A percentile compares a stretch with the other conserved stretches of the same genome.
Conservation (phyloP, 2,797 vertebrate species). For the Euthynnus affinis region DNA sequence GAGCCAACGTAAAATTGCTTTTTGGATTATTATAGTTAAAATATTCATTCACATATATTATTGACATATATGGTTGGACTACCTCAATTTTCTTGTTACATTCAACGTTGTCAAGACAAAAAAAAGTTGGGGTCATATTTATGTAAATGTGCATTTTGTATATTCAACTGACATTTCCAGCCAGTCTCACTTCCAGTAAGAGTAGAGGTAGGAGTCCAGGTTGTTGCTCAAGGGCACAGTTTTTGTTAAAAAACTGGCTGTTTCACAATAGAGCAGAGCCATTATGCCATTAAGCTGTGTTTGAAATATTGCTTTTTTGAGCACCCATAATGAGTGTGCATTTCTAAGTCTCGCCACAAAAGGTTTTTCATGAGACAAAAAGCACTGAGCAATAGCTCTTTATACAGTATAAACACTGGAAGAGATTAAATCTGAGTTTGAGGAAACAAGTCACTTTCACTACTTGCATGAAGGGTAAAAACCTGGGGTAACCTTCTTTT, state of each 20-base stretch:
- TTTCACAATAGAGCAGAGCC: slow-evolving; percentile 11
- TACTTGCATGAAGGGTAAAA: not conserved
- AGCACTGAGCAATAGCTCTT: slow-evolving; percentile 15
- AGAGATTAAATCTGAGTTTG: slow-evolving; percentile 15
- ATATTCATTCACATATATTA: slow-evolving; percentile 50
- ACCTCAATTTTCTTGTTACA: slow-evolving; percentile 57
- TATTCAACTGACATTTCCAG: slow-evolving; percentile 48
- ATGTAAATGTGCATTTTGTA: slow-evolving; percentile 53
- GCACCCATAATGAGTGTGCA: slow-evolving; percentile 32
- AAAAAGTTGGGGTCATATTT: slow-evolving; percentile 32
- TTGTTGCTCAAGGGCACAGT: slow-evolving; percentile 48
- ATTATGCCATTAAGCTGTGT: slow-evolving; percentile 47
- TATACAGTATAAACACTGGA: not conserved
- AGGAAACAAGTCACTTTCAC: slow-evolving; percentile 19
- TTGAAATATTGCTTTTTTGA: slow-evolving; percentile 42
- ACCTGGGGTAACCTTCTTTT: not conserved
- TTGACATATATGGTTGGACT: slow-evolving; percentile 32
- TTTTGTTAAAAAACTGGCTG: slow-evolving; percentile 11
- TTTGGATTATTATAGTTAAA: slow-evolving; percentile 58
- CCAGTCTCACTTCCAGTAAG: slow-evolving; percentile 17
- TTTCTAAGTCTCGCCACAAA: slow-evolving; percentile 12
- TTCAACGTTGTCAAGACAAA: not conserved
- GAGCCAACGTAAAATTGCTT: slow-evolving; percentile 64
- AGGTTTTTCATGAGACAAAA: slow-evolving; percentile 25
- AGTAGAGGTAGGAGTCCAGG: slow-evolving; percentile 17